Base-by-base conservation (phyloP, 64 coral and sea anemone species). In the Dendronephthya gigantea region DNA sequence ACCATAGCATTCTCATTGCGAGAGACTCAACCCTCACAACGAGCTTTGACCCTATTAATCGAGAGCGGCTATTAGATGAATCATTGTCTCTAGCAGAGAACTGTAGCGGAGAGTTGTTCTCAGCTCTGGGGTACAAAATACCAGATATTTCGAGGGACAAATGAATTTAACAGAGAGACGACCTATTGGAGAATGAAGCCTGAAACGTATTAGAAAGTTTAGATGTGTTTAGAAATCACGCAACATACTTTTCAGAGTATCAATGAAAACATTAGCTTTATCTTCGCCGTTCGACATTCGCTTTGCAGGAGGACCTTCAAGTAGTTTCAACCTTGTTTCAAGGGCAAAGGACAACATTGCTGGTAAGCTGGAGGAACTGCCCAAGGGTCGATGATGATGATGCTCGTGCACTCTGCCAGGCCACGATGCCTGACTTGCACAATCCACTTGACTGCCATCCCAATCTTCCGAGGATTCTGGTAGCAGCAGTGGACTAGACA, bases 361-460 rank as follows among this genome's bases (percentile, higher is more conserved):
- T 49, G 95, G 95, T 16, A 98, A 83, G 50, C 95, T 98, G 5
- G 92, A 91, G 29, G 95, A 92, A 56, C 95, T 98, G 10, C 95
- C 95, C 22, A 98, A 70, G 2, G 95, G 95, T 43, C 95, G 86
- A 25, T 87, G 82, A 13, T 92, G 86, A 87, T 87, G 93, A 65
- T 91, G 91, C 2, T 85, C 85, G 19, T 89, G 66, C 15, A 82
- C 84, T n/a, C 81, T 75, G 16, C 87, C 90, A 14, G 95, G 95
- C 95, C 95, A 98, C 14, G 95, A 98, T 15, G 88, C 68, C 43
- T 93, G 91, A 19, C 92, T 93, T 7, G 39, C 85, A 34, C 75
- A 50, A 8, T 83, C 83, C 28, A 88, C 72, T 5, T 89, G 84
- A 31, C 91, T 91, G 31, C 37, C 36, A 36, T 34, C 37, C 72